Base-by-base conservation (phyloP, 2,113 vertebrate species). In the Ceyx cyanopectus region DNA sequence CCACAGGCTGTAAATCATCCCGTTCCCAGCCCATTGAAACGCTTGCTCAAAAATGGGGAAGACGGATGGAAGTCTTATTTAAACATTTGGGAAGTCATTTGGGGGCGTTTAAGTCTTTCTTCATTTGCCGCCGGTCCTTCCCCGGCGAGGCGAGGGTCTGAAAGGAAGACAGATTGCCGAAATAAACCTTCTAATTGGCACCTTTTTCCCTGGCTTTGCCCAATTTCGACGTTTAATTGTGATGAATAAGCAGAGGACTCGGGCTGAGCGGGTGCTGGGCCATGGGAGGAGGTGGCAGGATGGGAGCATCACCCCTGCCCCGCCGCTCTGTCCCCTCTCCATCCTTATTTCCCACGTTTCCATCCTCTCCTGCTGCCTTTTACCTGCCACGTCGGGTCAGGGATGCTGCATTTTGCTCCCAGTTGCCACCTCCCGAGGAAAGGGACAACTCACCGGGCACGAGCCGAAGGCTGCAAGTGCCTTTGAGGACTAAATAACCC, bases 131-230 rank as follows among this genome's bases (percentile, higher is more conserved):
- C 14, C 4, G 12, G 72, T 50, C 60, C 66, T 62, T 69, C 75
- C 50, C 37, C 3, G 0, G 56, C 12, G 4, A 91, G 46, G 54
- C 2, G 1, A 66, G 43, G 46, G 57, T 76, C 26, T 45, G 82
- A 89, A 81, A 77, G 77, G 85, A 94, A 94, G 94, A 92, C 15
- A 0, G 65, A 95, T 89, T 21, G 34, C 54, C 0, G 22, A 80
- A 93, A 95, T 95, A 74, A 93, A 89, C 40, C 72, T 66, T 22
- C 60, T 86, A 93, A 89, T 89, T 69, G 77, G 85, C 77, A 69
- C 69, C 87, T 80, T 73, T 76, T 79, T 50, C 74, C 58, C 63
- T 72, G 77, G 60, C 78, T 91, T 76, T 14, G 50, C 58, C 77
- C 87, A 68, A 61, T 90, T 79, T 75, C 5, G 4, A 78, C 72